These are phyloP conservation scores for Psittacula echo DNA, from an alignment of 2,797 vertebrate species.

Conservation along the genomic window DNA sequence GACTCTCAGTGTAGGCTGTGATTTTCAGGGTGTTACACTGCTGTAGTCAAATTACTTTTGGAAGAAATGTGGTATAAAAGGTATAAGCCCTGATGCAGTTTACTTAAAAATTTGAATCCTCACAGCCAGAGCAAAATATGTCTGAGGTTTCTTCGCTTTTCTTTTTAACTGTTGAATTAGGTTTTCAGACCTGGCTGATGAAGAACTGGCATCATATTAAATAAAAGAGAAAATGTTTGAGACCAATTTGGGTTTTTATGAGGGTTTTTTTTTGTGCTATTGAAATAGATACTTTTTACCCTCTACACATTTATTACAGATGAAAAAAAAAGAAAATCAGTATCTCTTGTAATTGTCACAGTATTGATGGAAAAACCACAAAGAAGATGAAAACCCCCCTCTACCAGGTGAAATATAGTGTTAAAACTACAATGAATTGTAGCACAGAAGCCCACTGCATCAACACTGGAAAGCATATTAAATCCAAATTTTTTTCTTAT, in stretches of 20 bases:
- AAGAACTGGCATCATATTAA: background rate
- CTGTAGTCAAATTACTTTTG: background rate
- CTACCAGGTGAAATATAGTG: background rate
- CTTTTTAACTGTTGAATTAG: background rate
- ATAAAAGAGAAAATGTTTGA: background rate
- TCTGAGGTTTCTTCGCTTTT: background rate
- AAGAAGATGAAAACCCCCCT: background rate
- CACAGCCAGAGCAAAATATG: background rate
- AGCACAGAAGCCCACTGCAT: background rate
- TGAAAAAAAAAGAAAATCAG: background rate
- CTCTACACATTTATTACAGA: background rate
- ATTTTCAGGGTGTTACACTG: fast-evolving
- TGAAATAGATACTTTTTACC: background rate
- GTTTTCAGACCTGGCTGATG: background rate
- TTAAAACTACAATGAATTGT: background rate
- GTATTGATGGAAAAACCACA: background rate
- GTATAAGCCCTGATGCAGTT: background rate
- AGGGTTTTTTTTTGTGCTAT: background rate
- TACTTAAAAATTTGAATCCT: background rate
- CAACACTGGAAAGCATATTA: background rate
- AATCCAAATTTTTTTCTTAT: background rate
- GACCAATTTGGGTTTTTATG: background rate
- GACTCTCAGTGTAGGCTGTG: background rate
- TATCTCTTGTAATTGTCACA: background rate
- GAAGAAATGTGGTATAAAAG: background rate